Evolutionary conservation across 2,888 invertebrate species (phyloP).

Genomic region (Erebia aethiops): DNA sequence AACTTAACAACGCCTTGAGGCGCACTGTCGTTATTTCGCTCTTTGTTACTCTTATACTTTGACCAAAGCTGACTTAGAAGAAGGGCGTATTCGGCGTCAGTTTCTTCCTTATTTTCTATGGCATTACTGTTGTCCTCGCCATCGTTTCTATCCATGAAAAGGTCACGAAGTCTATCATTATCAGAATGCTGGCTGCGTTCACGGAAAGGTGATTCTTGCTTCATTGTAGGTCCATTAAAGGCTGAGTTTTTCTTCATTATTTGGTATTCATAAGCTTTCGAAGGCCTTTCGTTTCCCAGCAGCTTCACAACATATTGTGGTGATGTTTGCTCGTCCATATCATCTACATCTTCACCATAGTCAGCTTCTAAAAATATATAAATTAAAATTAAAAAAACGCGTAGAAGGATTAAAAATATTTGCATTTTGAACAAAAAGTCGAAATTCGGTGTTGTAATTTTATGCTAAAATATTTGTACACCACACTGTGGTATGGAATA

Average conservation of each 20-base stretch:
- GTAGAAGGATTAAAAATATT: too few relatives aligned
- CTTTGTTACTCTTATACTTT: constrained; percentile 78
- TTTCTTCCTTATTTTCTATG: constrained; percentile 59
- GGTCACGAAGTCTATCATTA: constrained; percentile 68
- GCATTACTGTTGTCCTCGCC: constrained; percentile 58
- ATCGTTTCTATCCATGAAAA: constrained; percentile 68
- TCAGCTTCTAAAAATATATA: constrained; percentile 62
- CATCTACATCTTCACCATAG: constrained; percentile 66
- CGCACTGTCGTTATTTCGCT: constrained; percentile 60
- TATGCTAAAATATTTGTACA: too few relatives aligned
- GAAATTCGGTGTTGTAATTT: too few relatives aligned
- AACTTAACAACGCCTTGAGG: constrained; percentile 75
- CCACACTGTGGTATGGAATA: too few relatives aligned
- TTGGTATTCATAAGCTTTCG: constrained; percentile 82
- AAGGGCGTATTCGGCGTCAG: constrained; percentile 79
- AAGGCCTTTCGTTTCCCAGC: constrained; percentile 69
- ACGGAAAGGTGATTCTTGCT: constrained; percentile 71
- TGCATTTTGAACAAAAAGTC: too few relatives aligned
- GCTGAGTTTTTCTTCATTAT: constrained; percentile 74
- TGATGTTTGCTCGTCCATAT: constrained; percentile 61
- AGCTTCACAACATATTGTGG: constrained; percentile 70
- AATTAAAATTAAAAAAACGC: not conserved
- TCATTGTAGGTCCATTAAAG: constrained; percentile 45
- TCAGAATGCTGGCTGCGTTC: constrained; percentile 71
- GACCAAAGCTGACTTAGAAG: constrained; percentile 82